Evolutionary conservation across 2,888 invertebrate genomes (phyloP).

Genomic region (Phrixothrix hirtus): DNA sequence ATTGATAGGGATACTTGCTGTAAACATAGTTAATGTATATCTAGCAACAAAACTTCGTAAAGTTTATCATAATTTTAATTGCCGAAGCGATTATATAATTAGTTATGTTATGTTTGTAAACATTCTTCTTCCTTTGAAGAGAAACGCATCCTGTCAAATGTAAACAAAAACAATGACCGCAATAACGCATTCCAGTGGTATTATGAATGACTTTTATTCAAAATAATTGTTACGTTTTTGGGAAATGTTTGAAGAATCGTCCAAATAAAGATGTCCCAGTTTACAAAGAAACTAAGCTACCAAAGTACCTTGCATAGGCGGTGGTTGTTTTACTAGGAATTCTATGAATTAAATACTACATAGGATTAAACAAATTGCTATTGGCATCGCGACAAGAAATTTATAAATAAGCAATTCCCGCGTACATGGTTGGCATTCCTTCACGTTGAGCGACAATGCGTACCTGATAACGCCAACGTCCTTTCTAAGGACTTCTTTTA

Average conservation of each 20-base stretch:
- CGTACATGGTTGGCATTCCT: conserved; percentile 28
- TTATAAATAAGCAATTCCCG: conserved; percentile 28
- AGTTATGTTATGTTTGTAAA: too few relatives aligned
- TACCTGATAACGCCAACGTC: conserved; percentile 34
- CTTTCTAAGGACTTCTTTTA: conserved; percentile 32
- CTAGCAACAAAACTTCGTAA: too few relatives aligned
- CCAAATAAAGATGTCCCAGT: not conserved
- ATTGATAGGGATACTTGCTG: too few relatives aligned
- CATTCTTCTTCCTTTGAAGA: too few relatives aligned
- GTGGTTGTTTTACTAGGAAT: not conserved
- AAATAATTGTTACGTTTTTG: too few relatives aligned
- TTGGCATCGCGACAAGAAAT: conserved; percentile 23
- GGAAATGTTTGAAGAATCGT: not conserved
- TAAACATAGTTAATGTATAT: too few relatives aligned
- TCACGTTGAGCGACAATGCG: conserved; percentile 32
- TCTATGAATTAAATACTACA: conserved; percentile 11
- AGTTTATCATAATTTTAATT: too few relatives aligned
- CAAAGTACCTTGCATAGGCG: not conserved
- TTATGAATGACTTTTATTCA: too few relatives aligned
- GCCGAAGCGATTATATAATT: too few relatives aligned
- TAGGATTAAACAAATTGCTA: conserved; percentile 23
- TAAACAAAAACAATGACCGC: too few relatives aligned
- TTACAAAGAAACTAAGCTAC: not conserved
- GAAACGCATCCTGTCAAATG: not conserved
- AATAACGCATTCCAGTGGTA: too few relatives aligned